Percentiles rank a stretch among this genome's conserved stretches.
Conservation (phyloP, 2,113 vertebrate species). For the Scomber japonicus region DNA sequence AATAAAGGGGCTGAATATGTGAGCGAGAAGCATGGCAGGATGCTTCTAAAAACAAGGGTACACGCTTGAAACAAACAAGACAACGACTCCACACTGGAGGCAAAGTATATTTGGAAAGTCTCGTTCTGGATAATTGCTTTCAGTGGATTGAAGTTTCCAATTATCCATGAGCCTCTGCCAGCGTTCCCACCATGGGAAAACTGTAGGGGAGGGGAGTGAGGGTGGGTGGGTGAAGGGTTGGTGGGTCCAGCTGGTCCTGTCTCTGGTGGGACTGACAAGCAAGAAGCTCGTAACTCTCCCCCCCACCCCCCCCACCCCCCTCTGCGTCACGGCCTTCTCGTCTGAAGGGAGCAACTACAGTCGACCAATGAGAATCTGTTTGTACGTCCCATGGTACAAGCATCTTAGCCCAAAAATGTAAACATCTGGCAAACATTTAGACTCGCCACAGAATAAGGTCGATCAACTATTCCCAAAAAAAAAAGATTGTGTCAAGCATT, state of each 20-base stretch:
- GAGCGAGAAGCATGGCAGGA: slow-evolving; percentile 34
- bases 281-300: slow-evolving; percentile 54
- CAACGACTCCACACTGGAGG: slow-evolving; percentile 35
- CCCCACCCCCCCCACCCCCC: slow-evolving; percentile 41
- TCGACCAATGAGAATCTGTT: slow-evolving; percentile 67
- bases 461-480: slow-evolving; percentile 53
- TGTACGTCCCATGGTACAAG: slow-evolving; percentile 75
- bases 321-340: slow-evolving; percentile 64
- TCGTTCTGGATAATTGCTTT: slow-evolving; percentile 81
- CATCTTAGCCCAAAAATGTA: slow-evolving; percentile 81
- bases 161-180: slow-evolving; percentile 73
- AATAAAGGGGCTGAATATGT: slow-evolving; percentile 23
- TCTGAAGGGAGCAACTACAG: slow-evolving; percentile 37
- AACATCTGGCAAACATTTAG: slow-evolving; percentile 86
- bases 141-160: slow-evolving; percentile 83
- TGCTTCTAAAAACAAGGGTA: slow-evolving; percentile 60
- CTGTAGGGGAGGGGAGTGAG: slow-evolving; percentile 34
- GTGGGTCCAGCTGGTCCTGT: slow-evolving; percentile 72
- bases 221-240: slow-evolving; percentile 49
- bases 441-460: slow-evolving; percentile 61
- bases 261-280: slow-evolving; percentile 61
- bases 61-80: slow-evolving; percentile 56
- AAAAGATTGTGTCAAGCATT: slow-evolving; percentile 12
- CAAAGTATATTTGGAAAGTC: slow-evolving; percentile 80
- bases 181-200: slow-evolving; percentile 69